Evolutionary conservation across 1,140 invertebrate genomes (phyloP).

Genomic region (Atta texana): DNA sequence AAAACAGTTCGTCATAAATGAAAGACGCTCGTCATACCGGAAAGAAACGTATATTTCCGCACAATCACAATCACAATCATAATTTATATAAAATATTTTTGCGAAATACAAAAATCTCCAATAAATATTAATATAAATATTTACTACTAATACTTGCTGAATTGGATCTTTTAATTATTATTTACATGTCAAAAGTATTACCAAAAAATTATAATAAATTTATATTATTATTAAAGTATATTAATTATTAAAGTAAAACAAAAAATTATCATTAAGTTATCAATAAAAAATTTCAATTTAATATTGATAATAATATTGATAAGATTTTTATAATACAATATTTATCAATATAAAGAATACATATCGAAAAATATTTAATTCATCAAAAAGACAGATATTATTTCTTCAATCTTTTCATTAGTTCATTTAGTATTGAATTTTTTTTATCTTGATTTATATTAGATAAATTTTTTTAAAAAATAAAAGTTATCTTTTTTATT

Average conservation of each 20-base stretch:
- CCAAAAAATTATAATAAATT: neutral
- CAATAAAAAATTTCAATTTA: neutral
- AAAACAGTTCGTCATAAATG: constrained; percentile 57
- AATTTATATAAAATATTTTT: neutral
- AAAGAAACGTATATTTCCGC: neutral
- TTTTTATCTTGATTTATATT: neutral
- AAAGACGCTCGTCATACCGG: constrained; percentile 14
- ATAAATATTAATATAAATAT: constrained; percentile 10
- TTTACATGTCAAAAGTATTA: neutral
- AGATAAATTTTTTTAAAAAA: neutral
- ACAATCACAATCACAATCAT: too few species aligned
- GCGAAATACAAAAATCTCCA: neutral
- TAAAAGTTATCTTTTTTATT: constrained; percentile 11
- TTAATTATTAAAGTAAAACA: neutral
- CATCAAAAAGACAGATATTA: neutral
- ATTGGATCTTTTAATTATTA: neutral
- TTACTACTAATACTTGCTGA: neutral
- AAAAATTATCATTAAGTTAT: neutral
- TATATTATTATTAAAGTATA: too few species aligned
- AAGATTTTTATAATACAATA: neutral
- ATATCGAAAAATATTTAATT: neutral
- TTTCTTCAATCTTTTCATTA: neutral
- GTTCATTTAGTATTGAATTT: neutral
- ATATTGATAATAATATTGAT: neutral
- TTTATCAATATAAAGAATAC: neutral